Base-by-base conservation (phyloP, 1,140 invertebrate species). In the Bombus haemorrhoidalis region DNA sequence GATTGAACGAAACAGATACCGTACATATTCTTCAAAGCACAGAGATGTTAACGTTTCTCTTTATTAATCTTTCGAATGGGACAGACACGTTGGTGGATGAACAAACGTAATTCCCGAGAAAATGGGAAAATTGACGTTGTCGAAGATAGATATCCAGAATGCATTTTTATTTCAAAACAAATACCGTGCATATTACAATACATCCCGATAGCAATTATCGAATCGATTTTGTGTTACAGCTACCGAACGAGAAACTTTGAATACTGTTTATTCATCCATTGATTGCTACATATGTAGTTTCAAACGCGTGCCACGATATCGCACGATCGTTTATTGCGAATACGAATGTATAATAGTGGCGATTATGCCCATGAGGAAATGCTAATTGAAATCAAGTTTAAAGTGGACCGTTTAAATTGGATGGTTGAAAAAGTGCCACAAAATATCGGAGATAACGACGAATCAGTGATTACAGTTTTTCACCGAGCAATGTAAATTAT, bases 221-320 rank as follows among this genome's bases (percentile, higher is more conserved):
- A 77, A 77, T 64, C 18, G 75, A 28, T 64, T 39, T 78, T 25
- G 59, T 8, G 39, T 41, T 66, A 41, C n/a, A 39, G 28, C 39
- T 78, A 34, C 15, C 5, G 75, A 78, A 76, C 74, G 62, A 76
- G 75, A 64, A 64, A 78, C 57, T 32, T 66, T 37, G 53, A 64
- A 78, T 78, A 28, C 57, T 32, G 75, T 64, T 77, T 62, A 41
- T 62, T 78, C 75, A 25, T 77, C 57, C 57, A 64, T 77, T 32
- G 28, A 41, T 15, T 43, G 57, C 28, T 15, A 53, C 47, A 53
- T 53, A 53, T 8, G 47, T 53, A 62, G 28, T 79, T 79, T 68
- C 25, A 79, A 79, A 15, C 59, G n/a, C 28, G 25, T 41, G 18
- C 73, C 73, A 37, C 47, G 0, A 15, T 69, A 28, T 79, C 68